phyloP scores from a whole-genome alignment of 1,140 invertebrate genomes.

The Drosophila sucinea region DNA sequence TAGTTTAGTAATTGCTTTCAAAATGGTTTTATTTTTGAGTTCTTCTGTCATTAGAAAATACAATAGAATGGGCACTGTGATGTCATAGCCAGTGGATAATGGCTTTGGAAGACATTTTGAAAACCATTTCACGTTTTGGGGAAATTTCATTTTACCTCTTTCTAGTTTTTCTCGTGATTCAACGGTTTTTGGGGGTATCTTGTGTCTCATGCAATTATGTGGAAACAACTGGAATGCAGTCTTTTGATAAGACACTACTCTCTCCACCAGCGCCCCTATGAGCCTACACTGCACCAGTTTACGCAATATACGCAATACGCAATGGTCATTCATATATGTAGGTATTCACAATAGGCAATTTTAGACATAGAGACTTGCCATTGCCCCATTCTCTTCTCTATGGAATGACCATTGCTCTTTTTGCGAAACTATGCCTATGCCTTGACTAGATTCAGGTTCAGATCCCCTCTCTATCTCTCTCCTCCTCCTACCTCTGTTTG shows the following conservation, averaged over 20 bases:
- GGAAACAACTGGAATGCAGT: conserved; percentile 8
- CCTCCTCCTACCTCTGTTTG: not conserved
- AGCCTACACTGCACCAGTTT: no score
- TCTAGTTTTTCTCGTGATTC: not conserved
- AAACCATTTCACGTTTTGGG: no score
- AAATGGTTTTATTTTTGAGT: not conserved
- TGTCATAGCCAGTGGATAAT: not conserved
- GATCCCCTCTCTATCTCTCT: not conserved
- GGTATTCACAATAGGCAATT: conserved; percentile 16
- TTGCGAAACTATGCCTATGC: conserved; percentile 1
- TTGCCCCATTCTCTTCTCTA: not conserved
- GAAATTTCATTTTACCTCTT: not conserved
- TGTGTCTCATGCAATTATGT: conserved; percentile 12
- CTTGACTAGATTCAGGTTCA: not conserved
- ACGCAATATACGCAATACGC: no score
- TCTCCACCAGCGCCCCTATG: not conserved
- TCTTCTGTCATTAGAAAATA: not conserved
- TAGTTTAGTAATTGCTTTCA: not conserved
- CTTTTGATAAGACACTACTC: conserved; percentile 8
- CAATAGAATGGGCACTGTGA: not conserved
- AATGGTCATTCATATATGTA: not conserved
- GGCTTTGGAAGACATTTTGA: not conserved
- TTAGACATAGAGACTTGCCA: conserved; percentile 6
- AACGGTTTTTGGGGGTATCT: not conserved
- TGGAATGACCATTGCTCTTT: conserved; percentile 2